A percentile compares a stretch with the other conserved stretches of the same genome.
phyloP scores from a whole-genome alignment of 1,140 invertebrate species.

The Ganaspis sp. region DNA sequence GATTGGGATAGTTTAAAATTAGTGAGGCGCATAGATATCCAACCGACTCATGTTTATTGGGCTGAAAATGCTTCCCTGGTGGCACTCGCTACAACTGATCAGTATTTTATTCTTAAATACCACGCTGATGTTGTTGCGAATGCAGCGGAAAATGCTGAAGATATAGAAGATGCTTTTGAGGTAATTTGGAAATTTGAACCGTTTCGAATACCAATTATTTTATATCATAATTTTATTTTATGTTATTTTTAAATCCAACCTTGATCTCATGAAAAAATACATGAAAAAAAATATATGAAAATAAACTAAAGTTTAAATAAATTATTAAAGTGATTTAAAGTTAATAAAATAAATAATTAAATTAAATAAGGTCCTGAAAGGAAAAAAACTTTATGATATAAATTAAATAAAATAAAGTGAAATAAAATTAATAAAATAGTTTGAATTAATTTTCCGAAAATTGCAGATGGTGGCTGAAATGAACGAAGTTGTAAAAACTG shows the following conservation, averaged over 20 bases:
- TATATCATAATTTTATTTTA: too few relatives aligned
- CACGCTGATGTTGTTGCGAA: constrained; percentile 86
- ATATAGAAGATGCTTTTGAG: constrained; percentile 98
- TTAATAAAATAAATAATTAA: constrained; percentile 36
- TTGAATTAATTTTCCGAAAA: constrained; percentile 20
- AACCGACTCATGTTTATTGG: constrained; percentile 96
- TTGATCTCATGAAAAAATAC: too few relatives aligned
- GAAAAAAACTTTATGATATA: too few relatives aligned
- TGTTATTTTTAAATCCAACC: too few relatives aligned
- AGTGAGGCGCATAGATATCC: constrained; percentile 96
- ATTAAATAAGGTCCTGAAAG: too few relatives aligned
- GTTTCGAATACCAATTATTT: too few relatives aligned
- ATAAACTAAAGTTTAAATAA: too few relatives aligned
- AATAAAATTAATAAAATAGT: too few relatives aligned
- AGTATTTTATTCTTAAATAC: constrained; percentile 96
- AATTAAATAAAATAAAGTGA: too few relatives aligned
- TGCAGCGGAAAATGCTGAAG: constrained; percentile 89
- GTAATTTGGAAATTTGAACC: constrained; percentile 80
- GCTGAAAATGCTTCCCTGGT: constrained; percentile 96
- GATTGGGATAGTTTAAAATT: constrained; percentile 97
- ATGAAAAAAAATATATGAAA: too few relatives aligned
- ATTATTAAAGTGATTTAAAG: not conserved
- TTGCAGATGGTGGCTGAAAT: constrained; percentile 89
- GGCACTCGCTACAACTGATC: constrained; percentile 96
- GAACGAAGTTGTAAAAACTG: constrained; percentile 95